Evolutionary conservation across 2,113 vertebrate genomes (phyloP).

Genomic region (Phalacrocorax carbo): DNA sequence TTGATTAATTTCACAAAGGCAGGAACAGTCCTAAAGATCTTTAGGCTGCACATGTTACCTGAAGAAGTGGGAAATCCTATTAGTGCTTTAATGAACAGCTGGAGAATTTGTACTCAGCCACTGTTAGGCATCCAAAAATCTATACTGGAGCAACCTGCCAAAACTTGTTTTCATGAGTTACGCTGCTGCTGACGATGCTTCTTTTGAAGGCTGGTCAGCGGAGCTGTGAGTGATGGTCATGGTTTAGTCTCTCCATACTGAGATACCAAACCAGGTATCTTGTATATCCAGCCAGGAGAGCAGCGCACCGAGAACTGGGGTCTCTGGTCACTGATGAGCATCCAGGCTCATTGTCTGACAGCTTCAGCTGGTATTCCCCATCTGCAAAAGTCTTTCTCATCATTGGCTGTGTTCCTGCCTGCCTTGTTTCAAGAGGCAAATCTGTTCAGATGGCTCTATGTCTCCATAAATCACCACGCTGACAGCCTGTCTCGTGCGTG

Average conservation of each 20-base stretch:
- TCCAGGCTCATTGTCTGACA: fast-evolving
- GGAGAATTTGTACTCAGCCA: fast-evolving
- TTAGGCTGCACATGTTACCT: not conserved
- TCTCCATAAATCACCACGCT: not conserved
- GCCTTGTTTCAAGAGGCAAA: not conserved
- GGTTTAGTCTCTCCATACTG: not conserved
- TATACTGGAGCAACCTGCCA: fast-evolving
- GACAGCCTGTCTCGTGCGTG: not conserved
- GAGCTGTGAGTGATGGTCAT: not conserved
- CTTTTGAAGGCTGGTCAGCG: not conserved
- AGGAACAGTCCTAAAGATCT: not conserved
- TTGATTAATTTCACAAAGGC: not conserved
- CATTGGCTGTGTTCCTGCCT: not conserved
- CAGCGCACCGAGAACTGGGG: fast-evolving
- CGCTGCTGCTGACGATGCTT: fast-evolving
- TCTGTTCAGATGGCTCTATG: not conserved
- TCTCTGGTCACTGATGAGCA: not conserved
- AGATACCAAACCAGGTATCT: not conserved
- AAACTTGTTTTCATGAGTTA: not conserved
- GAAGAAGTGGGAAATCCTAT: not conserved
- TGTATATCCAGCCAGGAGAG: not conserved
- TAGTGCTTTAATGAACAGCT: not conserved
- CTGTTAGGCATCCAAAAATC: not conserved
- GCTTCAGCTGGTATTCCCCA: not conserved
- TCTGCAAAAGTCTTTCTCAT: not conserved